Evolutionary conservation across 2,888 invertebrate species (phyloP), one percentile per base, ranked within the genome.

Genomic region (Esperia sulphurella): DNA sequence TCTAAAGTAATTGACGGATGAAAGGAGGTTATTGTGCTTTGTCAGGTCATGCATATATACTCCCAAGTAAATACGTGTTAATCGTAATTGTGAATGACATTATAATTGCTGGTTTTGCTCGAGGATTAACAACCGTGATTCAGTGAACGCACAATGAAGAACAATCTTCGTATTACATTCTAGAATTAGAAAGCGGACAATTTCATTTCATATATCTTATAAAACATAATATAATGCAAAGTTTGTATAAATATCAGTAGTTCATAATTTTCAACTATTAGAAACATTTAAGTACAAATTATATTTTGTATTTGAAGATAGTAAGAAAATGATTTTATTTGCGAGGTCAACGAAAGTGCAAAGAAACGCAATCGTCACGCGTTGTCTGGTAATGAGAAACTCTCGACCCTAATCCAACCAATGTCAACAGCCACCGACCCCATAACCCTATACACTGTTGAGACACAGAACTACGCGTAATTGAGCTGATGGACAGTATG

Each of bases 1-100:
- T 70, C 67, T 63, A 52, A 21, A 52, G 49, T 69, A 68, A 69
- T 66, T 71, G 73, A 75, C 71, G 68, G 66, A 57, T 53, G 52
- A 51, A 58, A 55, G 55, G 53, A 61, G 56, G 60, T 55, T 35
- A 42, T 38, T 31, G 13, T 37, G 14, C 43, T 41, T 44, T 43
- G 46, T 46, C n/a, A 21, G 41, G 38, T 43, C 41, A 43, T 46
- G 38, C 31, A 39, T 43, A 30, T 10, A 31, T 38, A 21, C 42
- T n/a, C 29, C 21, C 29, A 43, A 43, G 39, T 29, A 44, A 41
- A 50, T 61, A 62, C 52, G 66, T 66, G 65, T 61, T 62, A 46
- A 58, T 60, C 48, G 29, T 57, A 50, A 48, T 51, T 31, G 43
- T 45, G 41, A 40, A 41, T 56, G 75, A 77, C 75, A 70, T 59